Percentiles rank a stretch among this genome's conserved stretches.
These are phyloP conservation scores for Ctenoplectra terminalis DNA, from an alignment of 1,140 invertebrate species.

Conservation along the genomic window DNA sequence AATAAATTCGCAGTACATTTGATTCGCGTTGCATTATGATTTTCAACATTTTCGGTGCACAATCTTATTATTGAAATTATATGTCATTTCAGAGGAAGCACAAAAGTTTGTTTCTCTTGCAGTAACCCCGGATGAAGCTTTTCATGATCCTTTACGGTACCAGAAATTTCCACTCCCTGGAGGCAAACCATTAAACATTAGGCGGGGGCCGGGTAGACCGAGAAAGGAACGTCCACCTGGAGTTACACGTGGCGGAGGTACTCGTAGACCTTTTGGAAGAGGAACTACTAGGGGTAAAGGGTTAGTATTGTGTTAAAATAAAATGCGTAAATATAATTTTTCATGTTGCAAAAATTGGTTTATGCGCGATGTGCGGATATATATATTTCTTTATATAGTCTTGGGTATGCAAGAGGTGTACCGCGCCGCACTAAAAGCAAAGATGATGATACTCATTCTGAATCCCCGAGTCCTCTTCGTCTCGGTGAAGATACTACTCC, in stretches of 20 bases:
- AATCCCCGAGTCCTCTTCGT: slow-evolving; percentile 80
- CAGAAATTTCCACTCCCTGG: slow-evolving; percentile 82
- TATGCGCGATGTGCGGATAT: not conserved
- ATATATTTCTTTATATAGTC: slow-evolving; percentile 51
- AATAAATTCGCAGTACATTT: not conserved
- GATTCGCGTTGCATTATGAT: not conserved
- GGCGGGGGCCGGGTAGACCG: slow-evolving; percentile 88
- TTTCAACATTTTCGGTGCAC: not conserved
- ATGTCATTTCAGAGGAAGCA: slow-evolving; percentile 39
- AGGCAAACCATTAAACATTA: slow-evolving; percentile 85
- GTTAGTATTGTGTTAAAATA: slow-evolving; percentile 53
- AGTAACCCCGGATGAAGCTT: slow-evolving; percentile 80
- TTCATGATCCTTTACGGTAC: slow-evolving; percentile 79
- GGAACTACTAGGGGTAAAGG: slow-evolving; percentile 79
- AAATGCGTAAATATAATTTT: slow-evolving; percentile 5
- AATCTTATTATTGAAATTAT: slow-evolving; percentile 42
- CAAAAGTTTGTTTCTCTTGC: slow-evolving; percentile 56
- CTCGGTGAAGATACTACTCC: slow-evolving; percentile 78
- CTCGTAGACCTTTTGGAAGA: slow-evolving; percentile 78
- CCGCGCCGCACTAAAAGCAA: slow-evolving; percentile 81
- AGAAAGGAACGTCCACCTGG: slow-evolving; percentile 86
- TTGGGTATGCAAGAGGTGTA: slow-evolving; percentile 79
- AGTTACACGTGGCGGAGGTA: slow-evolving; percentile 72
- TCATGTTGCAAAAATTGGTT: not conserved
- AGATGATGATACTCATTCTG: slow-evolving; percentile 81